These are phyloP conservation scores for Uria lomvia DNA, from an alignment of 2,113 vertebrate genomes.

Conservation along the genomic window DNA sequence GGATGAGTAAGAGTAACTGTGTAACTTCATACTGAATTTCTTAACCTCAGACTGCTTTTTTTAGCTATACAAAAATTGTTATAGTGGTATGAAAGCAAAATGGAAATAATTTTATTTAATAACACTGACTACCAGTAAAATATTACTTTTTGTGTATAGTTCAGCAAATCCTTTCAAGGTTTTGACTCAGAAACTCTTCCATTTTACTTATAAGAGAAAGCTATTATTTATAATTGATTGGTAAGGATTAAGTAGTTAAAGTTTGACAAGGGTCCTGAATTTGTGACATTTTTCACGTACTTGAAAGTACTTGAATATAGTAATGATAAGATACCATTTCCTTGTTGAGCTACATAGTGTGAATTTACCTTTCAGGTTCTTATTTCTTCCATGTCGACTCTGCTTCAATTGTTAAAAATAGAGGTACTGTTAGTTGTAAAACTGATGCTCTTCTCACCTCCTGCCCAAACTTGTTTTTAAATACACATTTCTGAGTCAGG, in stretches of 20 bases:
- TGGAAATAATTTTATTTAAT: not conserved
- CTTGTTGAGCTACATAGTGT: not conserved
- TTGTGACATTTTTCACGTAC: not conserved
- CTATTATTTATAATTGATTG: not conserved
- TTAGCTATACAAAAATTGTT: not conserved
- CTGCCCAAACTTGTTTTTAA: not conserved
- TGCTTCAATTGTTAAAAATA: not conserved
- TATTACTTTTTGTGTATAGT: not conserved
- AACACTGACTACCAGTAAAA: not conserved
- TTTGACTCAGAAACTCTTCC: not conserved
- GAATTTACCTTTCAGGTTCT: not conserved
- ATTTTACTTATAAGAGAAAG: not conserved
- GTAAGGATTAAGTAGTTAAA: not conserved
- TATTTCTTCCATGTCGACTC: not conserved
- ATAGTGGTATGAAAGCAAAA: not conserved
- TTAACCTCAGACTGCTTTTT: not conserved
- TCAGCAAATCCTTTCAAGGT: not conserved
- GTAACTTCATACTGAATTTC: not conserved
- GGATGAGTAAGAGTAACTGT: not conserved
- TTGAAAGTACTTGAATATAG: not conserved
- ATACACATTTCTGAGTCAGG: not conserved
- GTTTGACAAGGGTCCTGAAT: not conserved
- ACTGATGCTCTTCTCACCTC: not conserved
- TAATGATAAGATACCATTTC: not conserved
- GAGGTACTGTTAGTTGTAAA: not conserved